These are phyloP conservation scores for Parauchenoglanis ngamensis DNA, from an alignment of 2,797 vertebrate species.

Conservation along the genomic window DNA sequence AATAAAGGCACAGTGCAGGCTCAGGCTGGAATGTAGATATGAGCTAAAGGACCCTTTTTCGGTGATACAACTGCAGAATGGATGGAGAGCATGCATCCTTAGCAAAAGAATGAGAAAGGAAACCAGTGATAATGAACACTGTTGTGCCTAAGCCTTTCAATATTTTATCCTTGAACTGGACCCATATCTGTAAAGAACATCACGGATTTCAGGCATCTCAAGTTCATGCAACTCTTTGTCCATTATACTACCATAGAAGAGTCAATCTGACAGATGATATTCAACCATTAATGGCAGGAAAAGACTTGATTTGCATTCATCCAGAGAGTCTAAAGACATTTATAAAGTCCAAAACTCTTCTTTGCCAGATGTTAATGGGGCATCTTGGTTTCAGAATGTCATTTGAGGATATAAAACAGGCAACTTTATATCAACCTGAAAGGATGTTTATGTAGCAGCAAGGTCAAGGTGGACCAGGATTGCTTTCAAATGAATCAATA, in stretches of 20 bases:
- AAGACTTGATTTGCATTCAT: neutral
- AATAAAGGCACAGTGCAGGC: slow-evolving; percentile 28
- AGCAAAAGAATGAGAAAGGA: neutral
- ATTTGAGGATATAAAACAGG: neutral
- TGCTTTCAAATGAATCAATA: neutral
- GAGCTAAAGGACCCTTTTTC: neutral
- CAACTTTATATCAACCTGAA: neutral
- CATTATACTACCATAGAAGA: neutral
- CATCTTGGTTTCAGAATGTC: neutral
- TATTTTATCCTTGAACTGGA: neutral
- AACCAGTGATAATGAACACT: neutral
- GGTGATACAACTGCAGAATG: slow-evolving; percentile 19
- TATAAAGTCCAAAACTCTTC: neutral
- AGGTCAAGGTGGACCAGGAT: neutral
- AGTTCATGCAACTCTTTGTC: neutral
- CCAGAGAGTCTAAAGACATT: neutral
- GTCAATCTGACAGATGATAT: neutral
- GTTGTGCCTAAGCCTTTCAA: neutral
- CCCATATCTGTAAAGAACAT: slow-evolving; percentile 5
- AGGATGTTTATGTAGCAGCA: neutral
- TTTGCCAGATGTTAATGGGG: slow-evolving; percentile 3
- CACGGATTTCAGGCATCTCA: neutral
- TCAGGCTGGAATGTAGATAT: slow-evolving; percentile 4
- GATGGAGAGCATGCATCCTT: neutral
- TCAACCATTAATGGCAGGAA: neutral